Evolutionary conservation across 2,797 vertebrate genomes (phyloP), one percentile per base, ranked within the genome.

Genomic region (Lagocephalus sceleratus): DNA sequence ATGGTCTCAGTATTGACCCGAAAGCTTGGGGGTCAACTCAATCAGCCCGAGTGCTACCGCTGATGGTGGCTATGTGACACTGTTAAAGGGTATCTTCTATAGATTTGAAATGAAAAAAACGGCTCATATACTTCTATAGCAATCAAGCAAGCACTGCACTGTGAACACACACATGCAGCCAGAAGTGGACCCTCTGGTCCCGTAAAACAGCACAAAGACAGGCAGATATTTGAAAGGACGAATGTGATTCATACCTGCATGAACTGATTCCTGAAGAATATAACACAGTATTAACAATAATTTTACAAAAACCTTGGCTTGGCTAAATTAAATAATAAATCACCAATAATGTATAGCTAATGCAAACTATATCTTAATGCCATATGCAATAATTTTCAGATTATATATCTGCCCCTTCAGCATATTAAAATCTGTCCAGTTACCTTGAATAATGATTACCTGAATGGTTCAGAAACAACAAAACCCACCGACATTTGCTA

Each of bases 1-100:
- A 57, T 5, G 35, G 44, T 40, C 3, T 48, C 0, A 57, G 46
- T 25, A 41, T 56, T 1, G 2, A 29, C 32, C 15, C 72, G 16
- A 23, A 8, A 55, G 57, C 56, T 42, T 3, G 48, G 61, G 32
- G 76, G 80, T 72, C 66, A 75, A 73, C 53, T 73, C 62, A 54
- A 60, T 75, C 22, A 46, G 39, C 61, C 62, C 46, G 45, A 39
- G 16, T 15, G 40, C n/a, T 15, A 6, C 44, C 29, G n/a, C 20
- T 8, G 21, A 1, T 53, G 40, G 5, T 16, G 43, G 6, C 14
- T n/a, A 19, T 32, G 43, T 44, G 47, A 40, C 17, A 43, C 19
- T 16, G 51, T 1, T 54, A 35, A 35, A 57, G 1, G 21, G 22
- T 25, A 59, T 70, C 23, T 38, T 25, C 44, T 29, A 61, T 19